Evolutionary conservation across 2,113 vertebrate species (phyloP), one percentile per base, ranked within the genome.

Genomic region (Ancistrus triradiatus): DNA sequence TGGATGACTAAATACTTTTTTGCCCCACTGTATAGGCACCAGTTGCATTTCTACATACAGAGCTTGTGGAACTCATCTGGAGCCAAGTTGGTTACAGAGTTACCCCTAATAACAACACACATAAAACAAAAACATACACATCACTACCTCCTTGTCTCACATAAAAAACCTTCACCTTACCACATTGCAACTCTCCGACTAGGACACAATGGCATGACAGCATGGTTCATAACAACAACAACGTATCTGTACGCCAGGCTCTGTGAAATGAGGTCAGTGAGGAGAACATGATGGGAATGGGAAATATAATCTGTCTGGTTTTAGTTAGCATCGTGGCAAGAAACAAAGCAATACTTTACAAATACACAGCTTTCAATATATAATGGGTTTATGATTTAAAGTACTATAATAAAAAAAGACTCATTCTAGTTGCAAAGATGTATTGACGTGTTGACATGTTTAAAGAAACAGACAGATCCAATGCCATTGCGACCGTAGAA

Each of bases 31-130:
- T n/a, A n/a, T n/a, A n/a, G n/a, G n/a, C n/a, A n/a, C n/a, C n/a
- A n/a, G n/a, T n/a, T n/a, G n/a, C n/a, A n/a, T n/a, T 65, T 65
- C 48, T 59, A 37, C 61, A 59, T 53, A 25, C 61, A 40, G 55
- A 47, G 40, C 17, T 38, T 33, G 28, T 47, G 11, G 17, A 35
- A 57, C 17, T 33, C 24, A 25, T 53, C 18, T 64, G 50, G 8
- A 59, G 51, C 35, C 9, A 50, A 40, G 44, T 13, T 33, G 38
- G 43, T 69, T 59, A 43, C 59, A 52, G n/a, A n/a, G 60, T 52
- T 48, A 42, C 59, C 46, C 38, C 21, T 13, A 51, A 59, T 63
- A 33, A 31, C 27, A 31, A n/a, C n/a, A n/a, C n/a, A n/a, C n/a
- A n/a, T n/a, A n/a, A n/a, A n/a, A 53, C 37, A 47, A 44, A 24